Evolutionary conservation across 2,888 invertebrate genomes (phyloP).

Genomic region (Lepidocyrtinus sp.): DNA sequence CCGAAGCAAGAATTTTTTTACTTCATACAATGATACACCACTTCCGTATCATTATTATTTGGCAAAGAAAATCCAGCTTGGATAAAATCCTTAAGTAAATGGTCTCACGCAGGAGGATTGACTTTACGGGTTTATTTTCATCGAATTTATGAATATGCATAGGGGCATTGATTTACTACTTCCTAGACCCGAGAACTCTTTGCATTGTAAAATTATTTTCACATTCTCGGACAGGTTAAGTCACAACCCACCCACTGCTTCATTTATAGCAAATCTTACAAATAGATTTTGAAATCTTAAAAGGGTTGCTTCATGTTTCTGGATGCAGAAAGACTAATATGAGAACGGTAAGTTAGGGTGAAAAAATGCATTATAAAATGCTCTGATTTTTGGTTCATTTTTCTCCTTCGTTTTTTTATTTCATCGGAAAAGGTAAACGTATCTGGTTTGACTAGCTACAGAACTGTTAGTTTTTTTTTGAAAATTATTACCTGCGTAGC

Average conservation of each 20-base stretch:
- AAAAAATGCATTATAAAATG: not conserved
- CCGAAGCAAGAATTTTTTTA: not conserved
- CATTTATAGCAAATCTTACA: not conserved
- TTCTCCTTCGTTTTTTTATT: constrained; percentile 26
- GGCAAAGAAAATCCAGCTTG: not conserved
- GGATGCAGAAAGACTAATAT: constrained; percentile 6
- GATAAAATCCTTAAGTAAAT: constrained; percentile 59
- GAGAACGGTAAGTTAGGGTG: constrained; percentile 5
- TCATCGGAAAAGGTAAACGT: constrained; percentile 21
- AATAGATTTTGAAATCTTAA: not conserved
- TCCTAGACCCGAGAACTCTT: constrained; percentile 5
- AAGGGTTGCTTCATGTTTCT: not conserved
- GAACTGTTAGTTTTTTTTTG: not conserved
- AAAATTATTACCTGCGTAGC: constrained; percentile 46
- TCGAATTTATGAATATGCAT: constrained; percentile 10
- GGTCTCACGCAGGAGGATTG: constrained; percentile 67
- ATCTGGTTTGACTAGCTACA: constrained; percentile 20
- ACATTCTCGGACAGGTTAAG: constrained; percentile 3
- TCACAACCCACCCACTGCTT: not conserved
- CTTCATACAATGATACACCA: not conserved
- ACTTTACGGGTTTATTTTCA: not conserved
- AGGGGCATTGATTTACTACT: constrained; percentile 8
- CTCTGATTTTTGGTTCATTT: constrained; percentile 14
- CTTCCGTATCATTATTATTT: not conserved
- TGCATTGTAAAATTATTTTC: not conserved